Percentiles rank a stretch among this genome's conserved stretches.
Conservation (phyloP, 92 coral and sea anemone species). For the Scolanthus callimorphus region DNA sequence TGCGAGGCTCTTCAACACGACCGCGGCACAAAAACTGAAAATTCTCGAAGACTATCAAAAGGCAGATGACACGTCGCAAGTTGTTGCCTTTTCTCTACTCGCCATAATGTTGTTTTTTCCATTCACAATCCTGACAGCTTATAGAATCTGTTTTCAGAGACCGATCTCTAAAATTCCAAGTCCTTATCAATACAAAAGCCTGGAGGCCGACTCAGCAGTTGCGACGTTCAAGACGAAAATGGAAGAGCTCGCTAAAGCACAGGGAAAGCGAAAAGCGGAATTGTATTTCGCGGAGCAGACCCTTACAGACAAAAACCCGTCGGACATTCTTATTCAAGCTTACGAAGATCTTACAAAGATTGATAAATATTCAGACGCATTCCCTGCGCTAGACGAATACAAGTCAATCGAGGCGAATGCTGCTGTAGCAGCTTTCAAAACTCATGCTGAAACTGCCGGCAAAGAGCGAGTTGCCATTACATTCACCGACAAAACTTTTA, state of each 20-base stretch:
- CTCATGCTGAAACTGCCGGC: slow-evolving; percentile 45
- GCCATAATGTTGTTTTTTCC: slow-evolving; percentile 37
- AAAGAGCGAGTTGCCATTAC: slow-evolving; percentile 46
- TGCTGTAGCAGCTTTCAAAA: slow-evolving; percentile 46
- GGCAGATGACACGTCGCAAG: slow-evolving; percentile 54
- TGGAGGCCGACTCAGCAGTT: slow-evolving; percentile 77
- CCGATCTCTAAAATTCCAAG: slow-evolving; percentile 62
- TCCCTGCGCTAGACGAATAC: slow-evolving; percentile 46
- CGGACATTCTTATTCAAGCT: slow-evolving; percentile 45
- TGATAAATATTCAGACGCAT: slow-evolving; percentile 55
- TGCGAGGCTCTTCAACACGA: slow-evolving; percentile 38
- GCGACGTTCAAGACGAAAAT: slow-evolving; percentile 58
- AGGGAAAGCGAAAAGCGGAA: slow-evolving; percentile 74
- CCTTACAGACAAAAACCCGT: slow-evolving; percentile 35
- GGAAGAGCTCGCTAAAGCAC: slow-evolving; percentile 75
- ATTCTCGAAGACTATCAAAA: slow-evolving; percentile 49
- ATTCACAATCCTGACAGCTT: slow-evolving; percentile 33
- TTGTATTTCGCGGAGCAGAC: slow-evolving; percentile 61
- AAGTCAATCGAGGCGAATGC: slow-evolving; percentile 47
- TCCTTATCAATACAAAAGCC: slow-evolving; percentile 58
- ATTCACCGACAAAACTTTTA: slow-evolving; percentile 50
- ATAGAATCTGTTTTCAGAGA: slow-evolving; percentile 60
- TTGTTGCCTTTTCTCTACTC: slow-evolving; percentile 49
- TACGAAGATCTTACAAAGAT: slow-evolving; percentile 41
- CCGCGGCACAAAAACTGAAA: slow-evolving; percentile 24